Evolutionary conservation across 2,888 invertebrate species (phyloP).

Genomic region (Stenolophus ochropezus): DNA sequence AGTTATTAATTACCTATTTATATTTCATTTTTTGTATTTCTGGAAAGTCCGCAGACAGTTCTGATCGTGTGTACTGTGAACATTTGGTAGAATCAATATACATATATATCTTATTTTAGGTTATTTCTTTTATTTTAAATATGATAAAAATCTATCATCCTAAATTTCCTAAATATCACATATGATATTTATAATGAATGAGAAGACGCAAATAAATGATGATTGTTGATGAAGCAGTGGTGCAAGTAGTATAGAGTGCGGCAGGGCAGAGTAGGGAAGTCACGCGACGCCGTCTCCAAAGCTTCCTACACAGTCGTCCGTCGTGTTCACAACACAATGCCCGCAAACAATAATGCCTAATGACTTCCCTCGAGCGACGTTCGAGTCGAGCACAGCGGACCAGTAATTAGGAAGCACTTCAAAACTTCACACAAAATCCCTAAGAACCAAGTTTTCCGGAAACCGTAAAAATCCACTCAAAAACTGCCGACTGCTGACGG

Average conservation of each 20-base stretch:
- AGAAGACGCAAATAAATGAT: no score
- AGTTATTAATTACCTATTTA: no score
- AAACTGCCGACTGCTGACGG: constrained; percentile 27
- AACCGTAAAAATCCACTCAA: constrained; percentile 54
- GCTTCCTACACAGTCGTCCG: not conserved
- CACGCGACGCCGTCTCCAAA: constrained; percentile 22
- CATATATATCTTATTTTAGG: no score
- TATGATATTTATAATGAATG: no score
- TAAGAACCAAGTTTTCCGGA: constrained; percentile 47
- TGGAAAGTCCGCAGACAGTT: no score
- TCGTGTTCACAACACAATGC: constrained; percentile 47
- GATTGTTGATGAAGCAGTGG: no score
- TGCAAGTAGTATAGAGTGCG: not conserved
- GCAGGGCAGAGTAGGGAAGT: not conserved
- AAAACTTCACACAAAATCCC: constrained; percentile 55
- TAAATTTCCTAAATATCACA: no score
- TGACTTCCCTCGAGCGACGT: constrained; percentile 40
- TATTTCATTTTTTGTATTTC: no score
- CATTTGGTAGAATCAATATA: no score
- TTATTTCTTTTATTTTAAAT: no score
- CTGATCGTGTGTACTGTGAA: no score
- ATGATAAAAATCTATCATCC: no score
- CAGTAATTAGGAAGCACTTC: constrained; percentile 59
- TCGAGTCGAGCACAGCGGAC: constrained; percentile 14
- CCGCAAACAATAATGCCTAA: constrained; percentile 57